Evolutionary conservation across 2,113 vertebrate genomes (phyloP), one percentile per base, ranked within the genome.

Genomic region (Fulica atra): DNA sequence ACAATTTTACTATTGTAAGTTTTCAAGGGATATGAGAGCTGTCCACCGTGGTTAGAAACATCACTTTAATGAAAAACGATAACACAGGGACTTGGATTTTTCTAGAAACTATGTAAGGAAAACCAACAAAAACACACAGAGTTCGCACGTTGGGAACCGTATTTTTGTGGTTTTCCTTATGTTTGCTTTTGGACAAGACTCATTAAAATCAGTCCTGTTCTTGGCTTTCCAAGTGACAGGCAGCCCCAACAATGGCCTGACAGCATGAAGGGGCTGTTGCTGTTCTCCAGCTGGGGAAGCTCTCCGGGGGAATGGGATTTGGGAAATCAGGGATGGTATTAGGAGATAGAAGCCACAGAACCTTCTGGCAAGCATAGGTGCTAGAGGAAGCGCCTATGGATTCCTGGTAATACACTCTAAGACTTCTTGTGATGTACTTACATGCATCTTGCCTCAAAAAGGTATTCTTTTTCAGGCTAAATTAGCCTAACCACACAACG

Each of bases 311-410:
- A 94, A 96, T 31, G 87, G 94, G 97, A 96, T 97, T 97, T 96
- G 96, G 98, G 98, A 98, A 98, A 97, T 91, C 84, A 48, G n/a
- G 48, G 88, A 54, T 35, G 29, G 24, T 66, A 57, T 38, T 95
- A 98, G 96, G 95, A 93, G 93, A 95, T 87, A 96, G 98, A 96
- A 98, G 98, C 96, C 91, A 92, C 98, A 97, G 97, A 98, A 98
- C 96, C 97, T 97, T 97, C 97, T 96, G 97, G 54, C 98, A 98
- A 98, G 98, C 96, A 97, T 76, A 97, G 98, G 96, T 97, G 96
- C 96, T 74, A 97, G 96, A 98, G 93, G 88, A 97, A 98, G 96
- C 81, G 89, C 95, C 94, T 90, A 96, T 89, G 44, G 93, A 96
- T 87, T 96, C 92, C 95, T 90, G 70, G 85, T 98, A 98, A 94